Evolutionary conservation across 2,113 vertebrate genomes (phyloP).

Genomic region (Heterocephalus glaber): DNA sequence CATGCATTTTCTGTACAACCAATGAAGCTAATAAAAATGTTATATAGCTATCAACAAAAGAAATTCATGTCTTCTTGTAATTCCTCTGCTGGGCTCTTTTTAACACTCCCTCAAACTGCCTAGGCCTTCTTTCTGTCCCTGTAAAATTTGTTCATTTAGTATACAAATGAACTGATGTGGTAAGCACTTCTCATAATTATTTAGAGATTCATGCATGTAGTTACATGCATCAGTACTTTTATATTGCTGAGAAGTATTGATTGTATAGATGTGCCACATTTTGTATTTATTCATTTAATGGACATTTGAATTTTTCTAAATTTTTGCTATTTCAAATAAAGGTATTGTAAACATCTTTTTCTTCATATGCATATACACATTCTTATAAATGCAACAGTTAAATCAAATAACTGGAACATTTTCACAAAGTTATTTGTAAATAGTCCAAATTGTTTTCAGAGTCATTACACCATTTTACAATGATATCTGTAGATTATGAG

Average conservation of each 20-base stretch:
- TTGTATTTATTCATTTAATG: neutral
- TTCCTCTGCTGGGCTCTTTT: neutral
- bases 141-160: neutral
- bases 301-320: neutral
- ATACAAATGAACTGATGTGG: neutral
- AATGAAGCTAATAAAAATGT: neutral
- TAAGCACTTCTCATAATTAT: neutral
- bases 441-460: neutral
- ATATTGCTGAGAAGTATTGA: neutral
- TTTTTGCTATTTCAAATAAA: neutral
- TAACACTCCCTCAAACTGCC: accelerated
- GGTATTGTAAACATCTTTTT: neutral
- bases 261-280: neutral
- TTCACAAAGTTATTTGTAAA: neutral
- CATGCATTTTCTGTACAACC: accelerated
- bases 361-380: neutral
- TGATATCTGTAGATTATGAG: neutral
- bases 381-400: neutral
- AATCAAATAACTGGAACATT: neutral
- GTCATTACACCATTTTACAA: neutral
- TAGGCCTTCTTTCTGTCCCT: neutral
- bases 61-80: neutral
- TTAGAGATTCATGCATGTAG: neutral
- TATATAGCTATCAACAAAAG: neutral
- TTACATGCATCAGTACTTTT: neutral